Percentiles rank a stretch among this genome's conserved stretches.
Evolutionary conservation across 2,113 vertebrate species (phyloP).

Genomic region (Muntiacus reevesi): DNA sequence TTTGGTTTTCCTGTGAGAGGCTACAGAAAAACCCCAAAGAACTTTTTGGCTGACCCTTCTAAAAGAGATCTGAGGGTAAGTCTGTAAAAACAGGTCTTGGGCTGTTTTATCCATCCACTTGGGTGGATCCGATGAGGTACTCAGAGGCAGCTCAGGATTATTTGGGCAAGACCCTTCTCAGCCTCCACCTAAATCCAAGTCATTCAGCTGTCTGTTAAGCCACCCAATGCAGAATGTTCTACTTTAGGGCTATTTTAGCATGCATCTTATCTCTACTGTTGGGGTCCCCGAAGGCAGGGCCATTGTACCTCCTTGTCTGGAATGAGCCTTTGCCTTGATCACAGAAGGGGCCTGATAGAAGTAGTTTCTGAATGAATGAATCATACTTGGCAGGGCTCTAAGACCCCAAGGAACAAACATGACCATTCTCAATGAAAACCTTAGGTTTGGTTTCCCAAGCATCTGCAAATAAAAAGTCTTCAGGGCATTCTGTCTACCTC

Average conservation of each 20-base stretch:
- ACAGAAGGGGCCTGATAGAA: neutral
- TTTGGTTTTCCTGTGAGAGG: neutral
- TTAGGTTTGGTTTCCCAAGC: neutral
- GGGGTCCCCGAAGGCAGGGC: neutral
- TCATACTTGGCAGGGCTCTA: neutral
- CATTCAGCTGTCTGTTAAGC: neutral
- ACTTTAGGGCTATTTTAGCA: neutral
- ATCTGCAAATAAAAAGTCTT: neutral
- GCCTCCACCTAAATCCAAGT: neutral
- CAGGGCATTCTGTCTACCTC: neutral
- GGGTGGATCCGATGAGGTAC: neutral
- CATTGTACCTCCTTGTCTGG: neutral
- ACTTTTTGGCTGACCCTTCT: neutral
- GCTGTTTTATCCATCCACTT: neutral
- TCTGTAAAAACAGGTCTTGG: neutral
- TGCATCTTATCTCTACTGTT: neutral
- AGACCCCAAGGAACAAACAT: neutral
- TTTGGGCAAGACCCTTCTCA: neutral
- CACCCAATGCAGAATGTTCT: neutral
- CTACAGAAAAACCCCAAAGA: neutral
- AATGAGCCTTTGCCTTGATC: neutral
- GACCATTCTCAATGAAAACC: neutral
- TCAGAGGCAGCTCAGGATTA: neutral
- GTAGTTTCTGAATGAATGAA: neutral
- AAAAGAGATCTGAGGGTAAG: neutral